Base-by-base conservation (phyloP, 2,888 invertebrate species). In the Pristionchus fissidentatus region DNA sequence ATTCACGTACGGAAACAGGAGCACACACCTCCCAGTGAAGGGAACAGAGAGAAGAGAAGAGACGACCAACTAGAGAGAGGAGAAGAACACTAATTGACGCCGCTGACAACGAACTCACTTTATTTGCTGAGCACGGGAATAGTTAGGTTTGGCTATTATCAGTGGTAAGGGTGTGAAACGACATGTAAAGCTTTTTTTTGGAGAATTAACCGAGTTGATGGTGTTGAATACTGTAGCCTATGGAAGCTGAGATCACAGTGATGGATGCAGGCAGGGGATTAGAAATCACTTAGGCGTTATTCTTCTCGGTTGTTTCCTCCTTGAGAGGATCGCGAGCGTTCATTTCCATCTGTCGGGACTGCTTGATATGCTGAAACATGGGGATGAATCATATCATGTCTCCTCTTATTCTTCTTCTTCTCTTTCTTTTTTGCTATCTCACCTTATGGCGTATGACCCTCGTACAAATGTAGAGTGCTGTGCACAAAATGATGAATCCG, bases 1-100 rank as follows among this genome's bases (percentile, higher is more conserved):
- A 81, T 81, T 46, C 80, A 81, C 80, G 80, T 81, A 81, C 62
- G 80, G 80, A 43, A 62, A 60, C 80, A 60, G 80, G 80, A 81
- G 62, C 57, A 77, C 15, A 77, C 8, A 49, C 49, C 19, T 49
- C 49, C 35, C 19, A 7, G n/a, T 13, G 62, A 70, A n/a, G 70
- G 70, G 70, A 70, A 70, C 70, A 70, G 43, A 41, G 7, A 41
- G 70, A 41, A 41, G 70, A 70, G 41, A 41, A 10, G 62, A 35
- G 62, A 70, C 15, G 70, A 70, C 70, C 70, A 70, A 70, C 70
- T 70, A 70, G 38, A 41, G 60, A 60, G 70, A 41, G 32, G 41
- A 70, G 70, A n/a, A n/a, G n/a, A 70, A 70, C 70, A 70, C 70
- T 41, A 38, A 70, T 70, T 70, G 70, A 70, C 70, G 70, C 43